Evolutionary conservation across 2,888 invertebrate species (phyloP).

Genomic region (Helicoverpa assulta): DNA sequence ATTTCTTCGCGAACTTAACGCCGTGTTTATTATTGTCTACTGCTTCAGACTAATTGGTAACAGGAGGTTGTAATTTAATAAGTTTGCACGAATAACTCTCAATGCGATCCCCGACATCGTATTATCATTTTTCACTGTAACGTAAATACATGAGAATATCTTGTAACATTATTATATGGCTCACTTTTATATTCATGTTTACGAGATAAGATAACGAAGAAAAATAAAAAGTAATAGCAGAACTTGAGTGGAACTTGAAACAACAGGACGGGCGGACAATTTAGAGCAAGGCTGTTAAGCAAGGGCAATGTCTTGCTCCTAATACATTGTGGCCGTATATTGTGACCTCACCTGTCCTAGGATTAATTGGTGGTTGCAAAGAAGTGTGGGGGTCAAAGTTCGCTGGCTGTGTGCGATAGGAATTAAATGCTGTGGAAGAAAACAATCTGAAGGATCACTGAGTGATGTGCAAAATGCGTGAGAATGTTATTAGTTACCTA

Average conservation of each 20-base stretch:
- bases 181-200: constrained; percentile 64
- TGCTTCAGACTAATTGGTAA: constrained; percentile 47
- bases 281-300: constrained; percentile 65
- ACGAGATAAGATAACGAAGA: constrained; percentile 61
- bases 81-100: constrained; percentile 39
- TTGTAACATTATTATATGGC: constrained; percentile 60
- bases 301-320: constrained; percentile 66
- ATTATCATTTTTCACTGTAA: constrained; percentile 50
- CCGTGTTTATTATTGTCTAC: constrained; percentile 37
- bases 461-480: constrained; percentile 42
- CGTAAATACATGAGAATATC: constrained; percentile 52
- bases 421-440: constrained; percentile 73
- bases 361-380: constrained; percentile 68
- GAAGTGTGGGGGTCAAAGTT: constrained; percentile 61
- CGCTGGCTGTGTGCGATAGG: constrained; percentile 57
- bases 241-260: constrained; percentile 59
- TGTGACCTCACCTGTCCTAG: constrained; percentile 70
- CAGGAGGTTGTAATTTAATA: constrained; percentile 40
- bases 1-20: constrained; percentile 10
- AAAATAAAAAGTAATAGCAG: constrained; percentile 67
- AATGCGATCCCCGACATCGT: constrained; percentile 25
- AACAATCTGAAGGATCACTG: constrained; percentile 63
- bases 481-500: constrained; percentile 48
- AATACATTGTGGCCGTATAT: constrained; percentile 68
- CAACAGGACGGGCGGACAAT: constrained; percentile 53